phyloP scores from a whole-genome alignment of 2,888 invertebrate species.

The Drosophila nr. fundita region DNA sequence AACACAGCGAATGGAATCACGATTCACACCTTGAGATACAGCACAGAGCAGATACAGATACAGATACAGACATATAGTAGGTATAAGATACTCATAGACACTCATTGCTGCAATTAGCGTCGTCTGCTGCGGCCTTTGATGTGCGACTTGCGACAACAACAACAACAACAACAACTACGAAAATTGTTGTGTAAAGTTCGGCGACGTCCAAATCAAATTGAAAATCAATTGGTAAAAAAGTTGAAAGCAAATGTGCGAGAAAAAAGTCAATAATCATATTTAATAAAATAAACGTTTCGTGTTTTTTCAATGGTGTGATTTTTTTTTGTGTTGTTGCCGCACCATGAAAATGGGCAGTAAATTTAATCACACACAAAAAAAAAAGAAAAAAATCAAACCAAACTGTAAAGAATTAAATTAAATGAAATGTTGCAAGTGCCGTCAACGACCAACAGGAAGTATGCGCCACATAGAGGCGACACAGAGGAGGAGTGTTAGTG shows the following conservation, averaged over 20 bases:
- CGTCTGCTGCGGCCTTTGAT: constrained; percentile 63
- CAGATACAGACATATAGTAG: not conserved
- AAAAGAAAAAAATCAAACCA: constrained; percentile 40
- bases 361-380: constrained; percentile 36
- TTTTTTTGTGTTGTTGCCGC: constrained; percentile 17
- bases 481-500: not conserved
- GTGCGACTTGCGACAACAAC: constrained; percentile 60
- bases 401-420: constrained; percentile 58
- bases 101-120: constrained; percentile 61
- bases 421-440: constrained; percentile 65
- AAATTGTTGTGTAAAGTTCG: constrained; percentile 42
- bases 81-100: constrained; percentile 15
- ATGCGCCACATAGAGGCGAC: constrained; percentile 35
- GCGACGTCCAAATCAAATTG: constrained; percentile 43
- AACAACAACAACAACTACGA: constrained; percentile 38
- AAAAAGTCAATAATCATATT: constrained; percentile 67
- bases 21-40: constrained; percentile 66
- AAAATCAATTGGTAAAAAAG: constrained; percentile 59
- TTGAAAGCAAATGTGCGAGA: constrained; percentile 47
- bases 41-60: constrained; percentile 7
- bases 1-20: constrained; percentile 62
- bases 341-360: constrained; percentile 44
- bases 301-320: constrained; percentile 1
- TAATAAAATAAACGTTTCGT: constrained; percentile 48
- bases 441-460: constrained; percentile 53